A percentile compares a stretch with the other conserved stretches of the same genome.
Evolutionary conservation across 2,113 vertebrate species (phyloP).

Genomic region (Myanophis thanlyinensis): DNA sequence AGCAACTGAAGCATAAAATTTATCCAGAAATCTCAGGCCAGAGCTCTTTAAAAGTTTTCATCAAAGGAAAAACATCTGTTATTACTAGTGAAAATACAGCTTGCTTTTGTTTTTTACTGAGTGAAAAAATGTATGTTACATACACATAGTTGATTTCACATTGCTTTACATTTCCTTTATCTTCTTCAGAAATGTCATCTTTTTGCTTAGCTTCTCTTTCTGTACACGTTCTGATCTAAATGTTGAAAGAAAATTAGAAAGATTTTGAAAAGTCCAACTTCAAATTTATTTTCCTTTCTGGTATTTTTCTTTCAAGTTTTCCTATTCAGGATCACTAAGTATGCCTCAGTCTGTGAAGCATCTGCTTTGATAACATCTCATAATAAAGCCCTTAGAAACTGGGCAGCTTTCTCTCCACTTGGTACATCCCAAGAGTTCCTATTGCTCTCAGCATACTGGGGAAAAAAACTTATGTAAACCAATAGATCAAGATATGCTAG

Average conservation of each 20-base stretch:
- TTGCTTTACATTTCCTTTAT: conserved; percentile 92
- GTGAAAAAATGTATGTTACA: conserved; percentile 55
- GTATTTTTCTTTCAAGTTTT: neutral
- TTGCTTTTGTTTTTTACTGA: neutral
- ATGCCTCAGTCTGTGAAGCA: neutral
- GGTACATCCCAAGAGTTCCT: neutral
- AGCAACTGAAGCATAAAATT: neutral
- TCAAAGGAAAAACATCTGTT: neutral
- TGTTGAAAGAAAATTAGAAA: conserved; percentile 6
- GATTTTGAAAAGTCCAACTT: neutral
- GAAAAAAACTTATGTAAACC: neutral
- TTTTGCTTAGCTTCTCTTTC: conserved; percentile 86
- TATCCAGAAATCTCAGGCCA: neutral
- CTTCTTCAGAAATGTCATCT: conserved; percentile 91
- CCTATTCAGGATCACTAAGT: neutral
- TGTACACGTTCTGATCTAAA: conserved; percentile 85
- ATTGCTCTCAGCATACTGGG: neutral
- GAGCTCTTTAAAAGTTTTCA: neutral
- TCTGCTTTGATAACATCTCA: neutral
- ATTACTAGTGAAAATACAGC: neutral
- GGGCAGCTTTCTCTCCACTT: neutral
- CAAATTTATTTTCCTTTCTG: neutral
- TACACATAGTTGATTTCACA: conserved; percentile 98
- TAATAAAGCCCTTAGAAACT: neutral
- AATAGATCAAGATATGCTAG: neutral